Base-by-base conservation (phyloP, 2,797 vertebrate genomes). In the Xiphophorus birchmanni region DNA sequence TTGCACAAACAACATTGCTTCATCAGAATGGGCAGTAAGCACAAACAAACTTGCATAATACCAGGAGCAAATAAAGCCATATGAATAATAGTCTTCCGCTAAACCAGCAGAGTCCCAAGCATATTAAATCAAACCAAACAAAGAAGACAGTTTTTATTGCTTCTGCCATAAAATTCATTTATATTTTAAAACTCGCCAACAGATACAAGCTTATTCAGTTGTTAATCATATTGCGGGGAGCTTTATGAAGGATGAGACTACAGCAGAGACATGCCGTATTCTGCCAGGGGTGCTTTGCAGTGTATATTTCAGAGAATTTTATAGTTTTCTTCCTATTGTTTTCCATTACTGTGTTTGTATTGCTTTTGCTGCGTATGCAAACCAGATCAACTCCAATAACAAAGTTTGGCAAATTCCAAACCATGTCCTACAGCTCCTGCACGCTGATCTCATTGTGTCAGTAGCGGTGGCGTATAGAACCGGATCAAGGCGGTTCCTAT, bases 391-490 rank as follows among this genome's bases (percentile, higher is more conserved):
- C 74, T 72, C 7, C 37, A n/a, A 17, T 65, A 80, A 86, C 48
- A 0, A 52, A 78, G 80, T 80, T 75, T 42, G 74, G 69, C 52
- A 40, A 5, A 54, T 58, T 75, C 52, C 4, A n/a, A 52, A 29
- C 35, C 29, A 52, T 54, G 50, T 82, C 86, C 37, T 45, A 23
- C 45, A 71, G 81, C 78, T 80, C 1, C 29, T 56, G 56, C 26
- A 52, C 60, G 10, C 81, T 84, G 85, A 84, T 92, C 87, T 86
- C 84, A 88, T 90, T 91, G 87, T 90, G 90, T 90, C 90, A 91
- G 74, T 71, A 45, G 77, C 71, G 60, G 74, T 86, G 73, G 81
- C 37, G 29, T 44, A 65, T 72, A 35, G 79, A 40, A 76, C 44
- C 65, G 44, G 54, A 8, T 15, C 65, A 72, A 78, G 84, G 73